A percentile compares a stretch with the other conserved stretches of the same genome.
These are phyloP conservation scores for Cromileptes altivelis DNA, from an alignment of 2,113 vertebrate species.

Conservation along the genomic window DNA sequence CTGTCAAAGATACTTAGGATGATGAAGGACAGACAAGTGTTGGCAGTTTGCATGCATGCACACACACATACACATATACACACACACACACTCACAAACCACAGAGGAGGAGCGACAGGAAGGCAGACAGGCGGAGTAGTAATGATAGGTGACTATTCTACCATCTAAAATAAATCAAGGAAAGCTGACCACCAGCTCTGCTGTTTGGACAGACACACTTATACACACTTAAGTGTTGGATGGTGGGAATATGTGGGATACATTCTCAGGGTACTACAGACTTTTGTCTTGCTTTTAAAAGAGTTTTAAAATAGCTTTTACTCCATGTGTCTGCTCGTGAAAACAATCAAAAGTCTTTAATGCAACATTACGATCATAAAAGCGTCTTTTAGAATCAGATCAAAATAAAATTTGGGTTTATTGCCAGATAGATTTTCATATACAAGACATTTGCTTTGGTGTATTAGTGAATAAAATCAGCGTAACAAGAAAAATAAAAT, in stretches of 20 bases:
- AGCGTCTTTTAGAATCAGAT: too few relatives aligned
- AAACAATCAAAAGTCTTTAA: neutral
- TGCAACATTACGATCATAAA: neutral
- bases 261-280: neutral
- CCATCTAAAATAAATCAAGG: slow-evolving; percentile 60
- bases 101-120: slow-evolving; percentile 54
- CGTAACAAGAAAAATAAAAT: too few relatives aligned
- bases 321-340: neutral
- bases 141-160: slow-evolving; percentile 72
- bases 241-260: neutral
- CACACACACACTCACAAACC: slow-evolving; percentile 31
- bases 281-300: neutral
- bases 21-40: slow-evolving; percentile 78
- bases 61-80: slow-evolving; percentile 30
- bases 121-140: slow-evolving; percentile 60
- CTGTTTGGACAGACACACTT: slow-evolving; percentile 33
- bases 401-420: too few relatives aligned
- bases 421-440: too few relatives aligned
- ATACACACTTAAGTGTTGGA: slow-evolving; percentile 29
- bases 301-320: neutral
- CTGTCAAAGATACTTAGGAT: slow-evolving; percentile 81
- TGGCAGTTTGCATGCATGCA: slow-evolving; percentile 30
- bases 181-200: slow-evolving; percentile 47
- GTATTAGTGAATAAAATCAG: too few relatives aligned
- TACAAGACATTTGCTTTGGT: too few relatives aligned